A percentile compares a stretch with the other conserved stretches of the same genome.
These are phyloP conservation scores for Drusus annulatus DNA, from an alignment of 1,140 invertebrate genomes.

Conservation along the genomic window DNA sequence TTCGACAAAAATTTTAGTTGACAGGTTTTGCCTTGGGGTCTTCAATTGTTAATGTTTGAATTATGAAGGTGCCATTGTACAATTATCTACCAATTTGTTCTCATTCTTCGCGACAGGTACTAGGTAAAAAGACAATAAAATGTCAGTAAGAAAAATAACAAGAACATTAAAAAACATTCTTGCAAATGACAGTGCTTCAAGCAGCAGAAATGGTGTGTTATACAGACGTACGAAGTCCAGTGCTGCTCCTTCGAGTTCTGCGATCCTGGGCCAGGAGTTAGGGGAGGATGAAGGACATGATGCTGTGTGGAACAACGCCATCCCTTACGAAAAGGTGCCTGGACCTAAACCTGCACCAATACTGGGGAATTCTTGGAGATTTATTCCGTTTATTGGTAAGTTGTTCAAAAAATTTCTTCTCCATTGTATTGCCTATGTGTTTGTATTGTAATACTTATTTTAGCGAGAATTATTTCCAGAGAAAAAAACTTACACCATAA, in stretches of 20 bases:
- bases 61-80: too few species aligned
- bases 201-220: background rate
- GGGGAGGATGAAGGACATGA: constrained; percentile 23
- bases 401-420: constrained; percentile 1
- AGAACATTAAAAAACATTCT: background rate
- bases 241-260: background rate
- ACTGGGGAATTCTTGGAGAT: constrained; percentile 88
- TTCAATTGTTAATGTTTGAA: too few species aligned
- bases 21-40: too few species aligned
- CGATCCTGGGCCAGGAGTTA: background rate
- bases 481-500: too few species aligned
- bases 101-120: too few species aligned
- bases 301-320: constrained; percentile 59
- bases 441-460: too few species aligned
- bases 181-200: background rate
- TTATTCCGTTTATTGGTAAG: constrained; percentile 74
- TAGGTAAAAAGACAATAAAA: background rate
- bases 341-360: constrained; percentile 83
- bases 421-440: too few species aligned
- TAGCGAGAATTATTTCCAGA: too few species aligned
- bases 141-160: background rate
- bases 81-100: too few species aligned
- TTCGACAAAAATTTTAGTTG: too few species aligned
- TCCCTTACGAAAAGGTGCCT: constrained; percentile 75
- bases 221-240: background rate